Conservation (phyloP, 2,888 invertebrate species). For the Pammene aurita region DNA sequence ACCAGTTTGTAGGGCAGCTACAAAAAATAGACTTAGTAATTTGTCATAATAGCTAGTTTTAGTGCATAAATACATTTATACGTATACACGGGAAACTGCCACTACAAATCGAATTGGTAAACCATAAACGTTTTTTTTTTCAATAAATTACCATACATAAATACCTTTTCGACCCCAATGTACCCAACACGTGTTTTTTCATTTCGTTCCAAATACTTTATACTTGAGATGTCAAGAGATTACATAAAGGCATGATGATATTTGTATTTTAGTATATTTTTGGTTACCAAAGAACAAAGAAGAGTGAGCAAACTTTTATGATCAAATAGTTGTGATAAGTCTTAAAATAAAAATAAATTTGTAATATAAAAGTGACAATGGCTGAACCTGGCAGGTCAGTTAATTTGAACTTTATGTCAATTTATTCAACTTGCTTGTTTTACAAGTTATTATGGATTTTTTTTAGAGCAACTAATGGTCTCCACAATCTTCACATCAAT, state of each 20-base stretch:
- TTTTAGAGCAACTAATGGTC: not conserved
- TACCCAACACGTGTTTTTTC: not conserved
- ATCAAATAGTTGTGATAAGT: not conserved
- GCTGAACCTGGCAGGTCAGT: constrained; percentile 1
- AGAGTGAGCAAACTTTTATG: not conserved
- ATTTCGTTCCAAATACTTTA: not conserved
- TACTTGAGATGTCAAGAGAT: not conserved
- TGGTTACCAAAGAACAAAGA: not conserved
- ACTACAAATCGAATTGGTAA: too few species aligned
- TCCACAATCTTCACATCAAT: not conserved
- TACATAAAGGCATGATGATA: not conserved
- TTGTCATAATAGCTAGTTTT: too few species aligned
- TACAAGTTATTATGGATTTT: not conserved
- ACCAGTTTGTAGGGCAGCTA: too few species aligned
- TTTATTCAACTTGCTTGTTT: not conserved
- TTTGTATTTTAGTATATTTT: not conserved
- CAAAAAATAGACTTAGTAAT: too few species aligned
- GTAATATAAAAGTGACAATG: not conserved
- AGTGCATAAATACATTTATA: too few species aligned
- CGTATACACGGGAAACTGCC: too few species aligned
- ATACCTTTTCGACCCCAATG: not conserved
- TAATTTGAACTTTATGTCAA: not conserved
- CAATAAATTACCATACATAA: too few species aligned
- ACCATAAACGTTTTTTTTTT: too few species aligned
- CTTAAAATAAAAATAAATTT: not conserved